Conservation (phyloP, 2,888 invertebrate genomes). For the Sminthurinus aureus region DNA sequence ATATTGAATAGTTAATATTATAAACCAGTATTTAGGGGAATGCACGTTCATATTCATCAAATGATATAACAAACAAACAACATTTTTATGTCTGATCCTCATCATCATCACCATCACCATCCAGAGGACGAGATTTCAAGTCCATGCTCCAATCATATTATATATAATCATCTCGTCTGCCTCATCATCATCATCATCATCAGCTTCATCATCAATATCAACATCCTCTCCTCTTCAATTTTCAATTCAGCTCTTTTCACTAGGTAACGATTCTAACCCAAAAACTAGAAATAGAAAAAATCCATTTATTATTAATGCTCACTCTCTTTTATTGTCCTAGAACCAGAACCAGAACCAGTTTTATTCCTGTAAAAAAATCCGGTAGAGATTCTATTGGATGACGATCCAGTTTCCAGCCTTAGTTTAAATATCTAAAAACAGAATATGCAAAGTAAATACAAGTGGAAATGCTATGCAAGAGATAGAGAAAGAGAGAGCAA, state of each 20-base stretch:
- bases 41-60: too few relatives aligned
- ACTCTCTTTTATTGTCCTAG: neutral
- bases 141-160: neutral
- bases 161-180: neutral
- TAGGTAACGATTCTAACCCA: neutral
- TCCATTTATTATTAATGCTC: neutral
- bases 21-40: neutral
- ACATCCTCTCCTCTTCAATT: neutral
- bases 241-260: neutral
- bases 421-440: neutral
- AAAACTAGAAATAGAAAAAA: neutral
- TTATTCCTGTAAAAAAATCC: neutral
- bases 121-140: neutral
- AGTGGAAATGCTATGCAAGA: too few relatives aligned
- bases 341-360: neutral
- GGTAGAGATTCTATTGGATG: neutral
- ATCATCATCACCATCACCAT: too few relatives aligned
- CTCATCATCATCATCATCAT: neutral
- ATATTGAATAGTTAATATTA: neutral
- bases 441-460: too few relatives aligned
- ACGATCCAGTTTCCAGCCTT: neutral
- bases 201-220: neutral
- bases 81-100: too few relatives aligned
- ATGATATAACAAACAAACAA: too few relatives aligned
- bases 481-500: neutral